Evolutionary conservation across 1,140 invertebrate genomes (phyloP).

Genomic region (Apis dorsata): DNA sequence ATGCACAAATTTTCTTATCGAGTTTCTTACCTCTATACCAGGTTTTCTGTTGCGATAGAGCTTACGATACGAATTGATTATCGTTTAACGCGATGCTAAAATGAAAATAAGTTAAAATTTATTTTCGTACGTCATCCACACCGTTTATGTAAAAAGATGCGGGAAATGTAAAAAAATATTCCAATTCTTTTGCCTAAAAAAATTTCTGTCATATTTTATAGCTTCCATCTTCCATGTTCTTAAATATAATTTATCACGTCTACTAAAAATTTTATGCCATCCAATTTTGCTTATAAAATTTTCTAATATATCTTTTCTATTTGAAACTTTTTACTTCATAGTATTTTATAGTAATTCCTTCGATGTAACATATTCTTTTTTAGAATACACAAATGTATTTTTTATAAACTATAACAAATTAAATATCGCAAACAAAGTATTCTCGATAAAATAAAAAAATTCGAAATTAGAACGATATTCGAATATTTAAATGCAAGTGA

Average conservation of each 20-base stretch:
- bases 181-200: neutral
- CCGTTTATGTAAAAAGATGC: neutral
- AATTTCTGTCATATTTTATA: neutral
- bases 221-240: neutral
- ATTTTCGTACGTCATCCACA: neutral
- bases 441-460: no score
- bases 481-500: no score
- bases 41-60: neutral
- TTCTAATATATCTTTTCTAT: no score
- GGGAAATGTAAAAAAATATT: neutral
- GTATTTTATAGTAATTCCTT: no score
- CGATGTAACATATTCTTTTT: no score
- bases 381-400: no score
- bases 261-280: neutral
- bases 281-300: no score
- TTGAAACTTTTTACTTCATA: no score
- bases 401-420: no score
- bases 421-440: no score
- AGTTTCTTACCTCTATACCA: neutral
- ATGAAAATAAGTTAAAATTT: neutral
- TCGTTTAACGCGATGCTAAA: neutral
- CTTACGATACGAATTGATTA: conserved; percentile 7
- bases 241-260: neutral
- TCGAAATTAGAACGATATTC: no score
- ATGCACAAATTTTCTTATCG: conserved; percentile 7